Conservation (phyloP, 2,888 invertebrate genomes). For the Nephrotoma guestfalica region DNA sequence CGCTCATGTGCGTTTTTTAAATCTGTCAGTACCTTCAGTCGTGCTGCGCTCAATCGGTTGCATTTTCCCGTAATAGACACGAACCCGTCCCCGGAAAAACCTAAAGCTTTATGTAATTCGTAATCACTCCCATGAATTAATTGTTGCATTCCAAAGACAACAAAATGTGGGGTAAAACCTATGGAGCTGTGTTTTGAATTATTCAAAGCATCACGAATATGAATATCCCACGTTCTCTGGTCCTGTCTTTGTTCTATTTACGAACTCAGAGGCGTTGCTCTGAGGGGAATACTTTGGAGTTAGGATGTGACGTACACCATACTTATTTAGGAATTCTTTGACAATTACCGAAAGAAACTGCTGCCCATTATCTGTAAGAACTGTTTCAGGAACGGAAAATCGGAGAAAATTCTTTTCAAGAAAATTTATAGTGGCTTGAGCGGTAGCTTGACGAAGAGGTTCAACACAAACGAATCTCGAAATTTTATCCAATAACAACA, state of each 20-base stretch:
- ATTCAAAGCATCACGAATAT: background rate
- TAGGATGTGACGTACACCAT: no score
- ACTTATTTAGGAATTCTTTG: no score
- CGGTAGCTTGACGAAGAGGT: no score
- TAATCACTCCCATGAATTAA: background rate
- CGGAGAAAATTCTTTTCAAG: no score
- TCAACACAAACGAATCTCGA: no score
- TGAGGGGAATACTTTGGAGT: background rate
- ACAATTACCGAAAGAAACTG: no score
- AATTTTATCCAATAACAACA: no score
- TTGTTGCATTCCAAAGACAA: background rate
- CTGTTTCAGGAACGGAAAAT: no score
- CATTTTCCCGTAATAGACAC: background rate
- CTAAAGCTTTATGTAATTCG: background rate
- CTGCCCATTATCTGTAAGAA: no score
- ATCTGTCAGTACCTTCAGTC: background rate
- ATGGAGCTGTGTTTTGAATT: background rate
- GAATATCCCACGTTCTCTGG: background rate
- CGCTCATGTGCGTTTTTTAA: background rate
- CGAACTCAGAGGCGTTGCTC: background rate
- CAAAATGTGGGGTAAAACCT: background rate
- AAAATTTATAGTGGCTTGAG: no score
- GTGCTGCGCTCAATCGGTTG: background rate
- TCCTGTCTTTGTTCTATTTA: background rate
- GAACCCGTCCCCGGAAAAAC: background rate